phyloP scores from a whole-genome alignment of 2,888 invertebrate genomes.

The Acleris holmiana region DNA sequence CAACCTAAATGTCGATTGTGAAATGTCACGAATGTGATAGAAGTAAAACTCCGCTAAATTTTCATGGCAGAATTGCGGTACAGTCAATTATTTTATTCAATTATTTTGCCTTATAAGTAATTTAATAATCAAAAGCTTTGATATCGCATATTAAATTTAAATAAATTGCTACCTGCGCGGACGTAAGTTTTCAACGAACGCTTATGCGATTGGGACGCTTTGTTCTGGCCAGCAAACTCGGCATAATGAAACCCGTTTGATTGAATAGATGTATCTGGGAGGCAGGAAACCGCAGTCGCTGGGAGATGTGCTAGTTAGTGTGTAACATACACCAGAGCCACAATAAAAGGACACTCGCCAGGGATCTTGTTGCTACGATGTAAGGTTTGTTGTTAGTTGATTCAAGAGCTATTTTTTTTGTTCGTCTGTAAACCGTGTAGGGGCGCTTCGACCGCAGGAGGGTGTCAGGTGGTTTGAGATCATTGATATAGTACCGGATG shows the following conservation, averaged over 20 bases:
- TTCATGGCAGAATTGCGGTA: too few species aligned
- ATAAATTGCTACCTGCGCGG: background rate
- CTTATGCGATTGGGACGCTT: conserved; percentile 16
- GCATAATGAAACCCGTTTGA: conserved; percentile 52
- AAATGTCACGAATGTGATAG: too few species aligned
- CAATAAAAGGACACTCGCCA: too few species aligned
- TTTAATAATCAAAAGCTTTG: too few species aligned
- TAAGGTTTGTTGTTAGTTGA: too few species aligned
- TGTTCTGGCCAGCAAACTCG: conserved; percentile 38
- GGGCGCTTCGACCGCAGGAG: conserved; percentile 44
- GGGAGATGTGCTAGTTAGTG: conserved; percentile 30
- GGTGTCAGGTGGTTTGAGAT: conserved; percentile 68
- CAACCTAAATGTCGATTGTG: too few species aligned
- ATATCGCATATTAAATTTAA: too few species aligned
- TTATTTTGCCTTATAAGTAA: too few species aligned
- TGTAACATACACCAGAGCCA: conserved; percentile 7
- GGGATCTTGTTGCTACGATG: too few species aligned
- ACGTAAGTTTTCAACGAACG: background rate
- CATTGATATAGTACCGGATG: conserved; percentile 64
- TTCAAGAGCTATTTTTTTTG: too few species aligned
- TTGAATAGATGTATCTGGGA: conserved; percentile 44
- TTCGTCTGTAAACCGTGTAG: conserved; percentile 24
- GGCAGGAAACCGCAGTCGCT: conserved; percentile 65
- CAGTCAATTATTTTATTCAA: too few species aligned
- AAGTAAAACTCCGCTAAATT: too few species aligned